Conservation (phyloP, 2,113 vertebrate species). For the Archilochus colubris region DNA sequence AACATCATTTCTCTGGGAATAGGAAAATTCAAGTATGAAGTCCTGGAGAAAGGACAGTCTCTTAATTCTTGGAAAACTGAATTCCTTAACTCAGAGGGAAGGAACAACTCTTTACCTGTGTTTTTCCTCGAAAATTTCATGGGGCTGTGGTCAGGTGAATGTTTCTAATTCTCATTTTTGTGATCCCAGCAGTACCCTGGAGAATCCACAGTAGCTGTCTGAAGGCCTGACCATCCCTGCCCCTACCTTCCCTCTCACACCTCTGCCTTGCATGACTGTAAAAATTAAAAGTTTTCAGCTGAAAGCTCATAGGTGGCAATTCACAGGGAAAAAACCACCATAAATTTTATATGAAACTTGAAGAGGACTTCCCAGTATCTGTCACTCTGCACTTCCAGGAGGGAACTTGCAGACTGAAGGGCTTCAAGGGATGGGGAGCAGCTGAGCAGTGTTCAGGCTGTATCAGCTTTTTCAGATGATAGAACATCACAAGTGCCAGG, state of each 20-base stretch:
- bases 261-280: not conserved
- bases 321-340: not conserved
- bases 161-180: not conserved
- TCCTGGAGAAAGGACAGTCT: not conserved
- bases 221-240: not conserved
- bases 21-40: not conserved
- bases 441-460: not conserved
- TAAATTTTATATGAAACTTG: not conserved
- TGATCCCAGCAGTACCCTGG: not conserved
- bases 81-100: not conserved
- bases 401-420: not conserved
- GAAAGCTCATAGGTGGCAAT: not conserved
- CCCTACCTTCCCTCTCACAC: not conserved
- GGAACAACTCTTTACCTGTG: not conserved
- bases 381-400: not conserved
- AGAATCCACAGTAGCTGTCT: not conserved
- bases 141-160: not conserved
- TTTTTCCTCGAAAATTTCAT: not conserved
- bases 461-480: not conserved
- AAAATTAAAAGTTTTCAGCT: not conserved
- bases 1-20: not conserved
- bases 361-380: not conserved
- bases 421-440: not conserved
- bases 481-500: rapidly evolving
- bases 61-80: not conserved